These are phyloP conservation scores for Rousettus madagascariensis DNA, from an alignment of 2,797 vertebrate genomes.

Conservation along the genomic window DNA sequence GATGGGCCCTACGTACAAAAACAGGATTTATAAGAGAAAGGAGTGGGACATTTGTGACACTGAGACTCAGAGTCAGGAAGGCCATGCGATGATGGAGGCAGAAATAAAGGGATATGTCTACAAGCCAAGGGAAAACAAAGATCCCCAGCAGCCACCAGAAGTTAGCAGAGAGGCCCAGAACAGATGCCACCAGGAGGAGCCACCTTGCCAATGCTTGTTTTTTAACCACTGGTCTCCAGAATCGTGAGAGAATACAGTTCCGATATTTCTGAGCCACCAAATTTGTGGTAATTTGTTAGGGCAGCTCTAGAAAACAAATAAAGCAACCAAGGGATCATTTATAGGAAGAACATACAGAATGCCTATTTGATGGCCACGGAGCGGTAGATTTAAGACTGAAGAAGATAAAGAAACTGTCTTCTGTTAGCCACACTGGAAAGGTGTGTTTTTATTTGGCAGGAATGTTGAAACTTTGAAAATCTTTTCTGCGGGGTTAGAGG, in stretches of 20 bases:
- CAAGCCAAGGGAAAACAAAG: neutral
- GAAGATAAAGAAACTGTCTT: neutral
- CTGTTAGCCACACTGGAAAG: neutral
- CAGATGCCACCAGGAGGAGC: neutral
- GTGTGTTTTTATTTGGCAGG: neutral
- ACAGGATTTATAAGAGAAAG: neutral
- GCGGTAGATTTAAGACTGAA: neutral
- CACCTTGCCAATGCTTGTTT: neutral
- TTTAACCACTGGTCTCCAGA: neutral
- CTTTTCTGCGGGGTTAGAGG: neutral
- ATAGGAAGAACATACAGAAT: neutral
- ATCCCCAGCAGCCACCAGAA: neutral
- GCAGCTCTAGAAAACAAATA: neutral
- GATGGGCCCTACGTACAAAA: neutral
- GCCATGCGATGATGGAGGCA: neutral
- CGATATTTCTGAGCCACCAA: neutral
- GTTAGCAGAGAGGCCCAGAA: fast-evolving
- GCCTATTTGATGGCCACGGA: neutral
- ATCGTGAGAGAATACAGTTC: neutral
- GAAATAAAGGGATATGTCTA: neutral
- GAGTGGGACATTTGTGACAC: neutral
- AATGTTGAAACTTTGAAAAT: neutral
- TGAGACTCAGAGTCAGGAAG: neutral
- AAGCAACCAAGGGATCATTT: neutral
- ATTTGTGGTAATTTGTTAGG: neutral